Conservation (phyloP, 2,888 invertebrate genomes). For the Drosophila mimica region DNA sequence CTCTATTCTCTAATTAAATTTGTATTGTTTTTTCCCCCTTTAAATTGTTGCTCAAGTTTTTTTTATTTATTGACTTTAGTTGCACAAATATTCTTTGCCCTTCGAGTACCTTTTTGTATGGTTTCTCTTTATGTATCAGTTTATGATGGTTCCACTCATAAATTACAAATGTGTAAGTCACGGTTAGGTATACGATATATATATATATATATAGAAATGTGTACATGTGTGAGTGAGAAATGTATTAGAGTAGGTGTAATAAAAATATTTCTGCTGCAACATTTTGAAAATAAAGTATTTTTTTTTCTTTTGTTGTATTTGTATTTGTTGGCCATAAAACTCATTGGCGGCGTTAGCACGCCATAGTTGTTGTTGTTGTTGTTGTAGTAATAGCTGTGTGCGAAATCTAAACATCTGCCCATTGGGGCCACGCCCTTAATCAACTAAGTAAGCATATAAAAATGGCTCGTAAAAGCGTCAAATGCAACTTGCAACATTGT, state of each 20-base stretch:
- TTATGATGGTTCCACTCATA: constrained; percentile 25
- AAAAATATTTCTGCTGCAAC: constrained; percentile 47
- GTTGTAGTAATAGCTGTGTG: constrained; percentile 27
- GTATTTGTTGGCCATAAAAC: constrained; percentile 54
- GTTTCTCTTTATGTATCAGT: neutral
- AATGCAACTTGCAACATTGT: constrained; percentile 74
- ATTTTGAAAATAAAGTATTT: constrained; percentile 26
- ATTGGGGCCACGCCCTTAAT: constrained; percentile 73
- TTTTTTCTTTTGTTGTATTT: constrained; percentile 17
- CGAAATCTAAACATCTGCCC: constrained; percentile 72
- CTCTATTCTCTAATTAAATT: neutral
- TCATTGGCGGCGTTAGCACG: constrained; percentile 49
- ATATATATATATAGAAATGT: neutral
- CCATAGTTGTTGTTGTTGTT: constrained; percentile 20
- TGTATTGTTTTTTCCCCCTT: neutral
- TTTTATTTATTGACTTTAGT: neutral
- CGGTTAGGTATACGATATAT: neutral
- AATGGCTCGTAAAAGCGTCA: constrained; percentile 73
- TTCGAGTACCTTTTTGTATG: neutral
- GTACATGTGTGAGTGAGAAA: neutral
- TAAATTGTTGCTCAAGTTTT: neutral
- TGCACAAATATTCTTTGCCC: neutral
- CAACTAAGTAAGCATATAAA: constrained; percentile 81
- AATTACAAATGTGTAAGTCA: constrained; percentile 32
- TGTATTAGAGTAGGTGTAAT: constrained; percentile 27